A percentile compares a stretch with the other conserved stretches of the same genome.
Conservation (phyloP, 2,888 invertebrate species). For the Cancer borealis region DNA sequence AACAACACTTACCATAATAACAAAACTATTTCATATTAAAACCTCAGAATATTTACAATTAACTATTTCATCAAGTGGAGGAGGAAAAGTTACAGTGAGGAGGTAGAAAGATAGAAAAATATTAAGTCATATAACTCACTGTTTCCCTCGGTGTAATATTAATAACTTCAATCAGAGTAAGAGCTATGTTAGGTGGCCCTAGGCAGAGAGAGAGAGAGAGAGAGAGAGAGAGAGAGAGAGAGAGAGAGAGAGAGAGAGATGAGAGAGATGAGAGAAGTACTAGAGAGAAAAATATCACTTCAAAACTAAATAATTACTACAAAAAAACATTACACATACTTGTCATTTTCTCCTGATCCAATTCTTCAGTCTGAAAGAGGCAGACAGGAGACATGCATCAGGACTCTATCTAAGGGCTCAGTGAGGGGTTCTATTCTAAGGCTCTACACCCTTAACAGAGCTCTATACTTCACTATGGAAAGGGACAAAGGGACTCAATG, state of each 20-base stretch:
- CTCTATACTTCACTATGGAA: too few relatives aligned
- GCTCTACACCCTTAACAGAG: too few relatives aligned
- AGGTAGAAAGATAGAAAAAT: too few relatives aligned
- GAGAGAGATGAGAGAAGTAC: too few relatives aligned
- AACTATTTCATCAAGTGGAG: too few relatives aligned
- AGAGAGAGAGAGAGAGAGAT: background rate
- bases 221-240: conserved; percentile 27
- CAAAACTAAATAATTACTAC: background rate
- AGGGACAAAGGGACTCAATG: too few relatives aligned
- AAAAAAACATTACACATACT: conserved; percentile 79
- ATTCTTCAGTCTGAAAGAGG: conserved; percentile 77
- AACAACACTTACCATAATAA: too few relatives aligned
- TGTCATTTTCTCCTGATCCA: conserved; percentile 80
- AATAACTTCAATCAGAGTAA: background rate
- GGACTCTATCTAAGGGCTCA: background rate
- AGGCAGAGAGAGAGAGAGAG: background rate
- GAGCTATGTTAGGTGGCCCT: background rate
- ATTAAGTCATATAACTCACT: too few relatives aligned
- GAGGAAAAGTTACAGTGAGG: too few relatives aligned
- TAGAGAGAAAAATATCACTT: background rate
- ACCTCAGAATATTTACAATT: too few relatives aligned
- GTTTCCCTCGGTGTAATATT: too few relatives aligned
- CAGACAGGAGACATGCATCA: background rate
- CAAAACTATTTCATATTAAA: too few relatives aligned
- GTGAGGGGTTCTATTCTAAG: background rate